phyloP scores from a whole-genome alignment of 2,797 vertebrate genomes.

The Siniperca scherzeri region DNA sequence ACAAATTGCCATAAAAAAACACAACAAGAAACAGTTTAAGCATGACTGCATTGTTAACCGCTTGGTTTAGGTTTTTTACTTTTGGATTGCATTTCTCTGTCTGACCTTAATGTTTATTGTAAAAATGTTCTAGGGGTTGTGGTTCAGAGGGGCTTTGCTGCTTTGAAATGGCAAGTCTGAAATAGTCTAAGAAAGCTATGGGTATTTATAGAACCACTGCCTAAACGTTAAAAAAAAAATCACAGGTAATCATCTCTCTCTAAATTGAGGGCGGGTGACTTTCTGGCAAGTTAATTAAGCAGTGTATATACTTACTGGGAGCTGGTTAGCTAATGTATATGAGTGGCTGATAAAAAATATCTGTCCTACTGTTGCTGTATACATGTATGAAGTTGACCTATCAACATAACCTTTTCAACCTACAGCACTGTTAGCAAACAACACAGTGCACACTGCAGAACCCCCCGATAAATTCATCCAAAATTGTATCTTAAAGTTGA shows the following conservation, averaged over 20 bases:
- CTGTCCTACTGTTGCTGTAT: neutral
- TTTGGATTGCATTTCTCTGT: neutral
- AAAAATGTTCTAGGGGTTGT: neutral
- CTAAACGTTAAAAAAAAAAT: neutral
- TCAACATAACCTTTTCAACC: constrained; percentile 11
- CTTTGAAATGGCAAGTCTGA: neutral
- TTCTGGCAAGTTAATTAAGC: neutral
- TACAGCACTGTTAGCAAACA: neutral
- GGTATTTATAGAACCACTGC: neutral
- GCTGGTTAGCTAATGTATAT: neutral
- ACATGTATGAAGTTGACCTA: neutral
- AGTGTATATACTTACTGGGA: neutral
- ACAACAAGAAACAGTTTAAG: neutral
- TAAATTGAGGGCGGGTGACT: neutral
- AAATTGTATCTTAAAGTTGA: neutral
- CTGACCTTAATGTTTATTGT: neutral
- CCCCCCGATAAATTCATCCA: neutral
- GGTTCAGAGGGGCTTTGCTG: neutral
- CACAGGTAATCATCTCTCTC: neutral
- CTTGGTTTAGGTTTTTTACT: neutral
- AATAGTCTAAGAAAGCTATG: neutral
- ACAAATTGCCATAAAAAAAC: neutral
- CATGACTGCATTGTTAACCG: neutral
- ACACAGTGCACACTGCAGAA: neutral
- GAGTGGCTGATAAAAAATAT: neutral